A percentile compares a stretch with the other conserved stretches of the same genome.
These are phyloP conservation scores for Tipula vernalis DNA, from an alignment of 2,888 invertebrate genomes.

Conservation along the genomic window DNA sequence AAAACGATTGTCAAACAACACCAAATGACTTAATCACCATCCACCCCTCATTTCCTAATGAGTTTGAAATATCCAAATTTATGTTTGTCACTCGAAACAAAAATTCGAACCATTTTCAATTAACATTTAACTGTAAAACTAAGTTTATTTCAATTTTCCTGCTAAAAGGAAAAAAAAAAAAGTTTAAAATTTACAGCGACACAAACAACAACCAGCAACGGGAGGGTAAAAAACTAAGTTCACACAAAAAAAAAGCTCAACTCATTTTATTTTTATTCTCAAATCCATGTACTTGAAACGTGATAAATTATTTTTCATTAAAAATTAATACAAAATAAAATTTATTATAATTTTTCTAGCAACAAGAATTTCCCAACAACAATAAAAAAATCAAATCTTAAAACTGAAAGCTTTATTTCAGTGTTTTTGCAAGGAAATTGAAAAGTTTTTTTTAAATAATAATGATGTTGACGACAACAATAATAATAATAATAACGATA, in stretches of 20 bases:
- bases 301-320: neutral
- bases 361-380: neutral
- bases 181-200: neutral
- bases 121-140: neutral
- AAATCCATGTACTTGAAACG: conserved; percentile 4
- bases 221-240: neutral
- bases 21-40: neutral
- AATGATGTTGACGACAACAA: neutral
- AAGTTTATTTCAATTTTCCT: neutral
- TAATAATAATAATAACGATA: neutral
- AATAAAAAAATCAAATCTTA: neutral
- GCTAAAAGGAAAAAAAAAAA: neutral
- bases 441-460: neutral
- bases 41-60: neutral
- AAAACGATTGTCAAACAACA: neutral
- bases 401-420: neutral
- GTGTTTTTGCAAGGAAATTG: neutral
- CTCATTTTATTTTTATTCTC: neutral
- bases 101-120: neutral
- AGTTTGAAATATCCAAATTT: neutral
- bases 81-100: neutral
- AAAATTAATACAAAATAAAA: neutral
- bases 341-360: neutral
- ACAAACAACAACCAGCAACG: neutral
- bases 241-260: neutral